Evolutionary conservation across 30 jellyfish, hydroid and myxozoan species (phyloP), one percentile per base, ranked within the genome.

Genomic region (Turritopsis rubra): DNA sequence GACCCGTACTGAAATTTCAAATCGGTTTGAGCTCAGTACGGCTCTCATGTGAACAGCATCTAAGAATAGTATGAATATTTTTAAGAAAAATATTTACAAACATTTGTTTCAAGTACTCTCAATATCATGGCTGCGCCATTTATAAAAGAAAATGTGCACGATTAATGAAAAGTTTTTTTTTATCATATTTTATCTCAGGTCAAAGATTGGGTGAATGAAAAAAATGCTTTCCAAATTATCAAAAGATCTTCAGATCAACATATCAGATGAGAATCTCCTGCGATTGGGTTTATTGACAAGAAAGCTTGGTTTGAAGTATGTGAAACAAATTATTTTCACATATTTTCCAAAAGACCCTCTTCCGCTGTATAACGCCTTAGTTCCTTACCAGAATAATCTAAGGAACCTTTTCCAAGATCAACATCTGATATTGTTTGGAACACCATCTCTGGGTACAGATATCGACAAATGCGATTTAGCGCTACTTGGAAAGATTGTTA

Each of bases 241-340:
- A 27, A 8, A 8, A 19, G 77, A 68, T 27, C 30, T 23, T 23
- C 30, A n/a, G 0, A 27, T 68, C 9, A 27, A 23, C 28, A 27
- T 27, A 9, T n/a, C 77, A n/a, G 77, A 68, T 27, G 77, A 68
- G 30, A n/a, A 68, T 68, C 77, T 68, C 16, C 77, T 68, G 31
- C 28, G 77, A 7, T 27, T 68, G 77, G 28, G 16, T 68, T n/a
- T 68, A 9, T n/a, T 27, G 19, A 68, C 77, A 0, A 68, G 30
- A 68, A 68, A 68, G 30, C 22, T 68, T 27, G 77, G 77, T 68
- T 68, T 68, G 30, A 68, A 68, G 77, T 68, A 68, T 27, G 16
- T 19, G 17, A 23, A n/a, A 1, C 77, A 27, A 27, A 9, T 68
- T 19, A n/a, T 68, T 9, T n/a, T n/a, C 30, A 23, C 9, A 19